These are phyloP conservation scores for Drosophila cardini DNA, from an alignment of 1,140 invertebrate genomes.

Conservation along the genomic window DNA sequence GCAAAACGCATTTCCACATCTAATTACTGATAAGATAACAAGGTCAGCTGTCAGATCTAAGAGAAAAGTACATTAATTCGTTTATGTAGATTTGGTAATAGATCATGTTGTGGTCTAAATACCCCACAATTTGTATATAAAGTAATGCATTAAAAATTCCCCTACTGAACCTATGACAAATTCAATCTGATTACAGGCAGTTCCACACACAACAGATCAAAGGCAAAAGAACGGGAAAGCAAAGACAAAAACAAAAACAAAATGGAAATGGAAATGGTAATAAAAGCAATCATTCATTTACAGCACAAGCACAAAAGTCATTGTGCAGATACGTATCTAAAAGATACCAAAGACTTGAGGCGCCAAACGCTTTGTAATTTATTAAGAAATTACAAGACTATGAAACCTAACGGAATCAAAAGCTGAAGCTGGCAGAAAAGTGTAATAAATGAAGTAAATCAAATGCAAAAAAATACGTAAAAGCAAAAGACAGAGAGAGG, in stretches of 20 bases:
- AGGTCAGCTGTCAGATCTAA: conserved; percentile 14
- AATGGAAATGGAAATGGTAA: conserved; percentile 32
- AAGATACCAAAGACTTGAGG: conserved; percentile 57
- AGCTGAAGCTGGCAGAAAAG: conserved; percentile 69
- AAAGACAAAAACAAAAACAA: conserved; percentile 28
- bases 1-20: neutral
- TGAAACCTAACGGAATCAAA: conserved; percentile 50
- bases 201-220: conserved; percentile 36
- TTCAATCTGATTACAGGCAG: conserved; percentile 15
- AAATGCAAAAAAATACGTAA: conserved; percentile 50
- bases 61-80: neutral
- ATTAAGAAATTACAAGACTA: conserved; percentile 60
- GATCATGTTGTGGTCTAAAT: conserved; percentile 10
- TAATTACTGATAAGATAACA: neutral
- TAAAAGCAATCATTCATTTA: conserved; percentile 70
- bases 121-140: conserved; percentile 2
- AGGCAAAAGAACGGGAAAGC: conserved; percentile 38
- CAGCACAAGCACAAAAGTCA: conserved; percentile 49
- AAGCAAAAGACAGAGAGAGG: neutral
- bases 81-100: conserved; percentile 22
- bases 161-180: conserved; percentile 13
- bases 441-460: conserved; percentile 70
- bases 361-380: conserved; percentile 53
- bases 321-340: conserved; percentile 63
- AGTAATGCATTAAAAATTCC: conserved; percentile 10